Conservation (phyloP, 2,797 vertebrate genomes). For the Thamnophis elegans region DNA sequence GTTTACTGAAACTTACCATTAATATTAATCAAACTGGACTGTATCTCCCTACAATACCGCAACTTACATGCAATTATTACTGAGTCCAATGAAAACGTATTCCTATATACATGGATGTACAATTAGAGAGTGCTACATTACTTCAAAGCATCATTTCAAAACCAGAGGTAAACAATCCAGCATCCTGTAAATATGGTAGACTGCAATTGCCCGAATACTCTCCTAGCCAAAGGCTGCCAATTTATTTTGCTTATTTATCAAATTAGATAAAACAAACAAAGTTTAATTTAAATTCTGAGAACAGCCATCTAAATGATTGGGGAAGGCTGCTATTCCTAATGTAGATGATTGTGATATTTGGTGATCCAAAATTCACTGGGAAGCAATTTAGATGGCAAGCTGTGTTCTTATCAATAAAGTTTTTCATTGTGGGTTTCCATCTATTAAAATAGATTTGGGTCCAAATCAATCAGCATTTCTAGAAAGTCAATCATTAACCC, state of each 20-base stretch:
- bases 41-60: background rate
- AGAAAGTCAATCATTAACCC: background rate
- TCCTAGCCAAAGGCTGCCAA: background rate
- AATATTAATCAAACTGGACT: conserved; percentile 13
- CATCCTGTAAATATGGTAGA: background rate
- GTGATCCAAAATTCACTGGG: background rate
- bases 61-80: background rate
- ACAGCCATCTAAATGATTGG: background rate
- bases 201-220: background rate
- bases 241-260: background rate
- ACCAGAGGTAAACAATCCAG: conserved; percentile 10
- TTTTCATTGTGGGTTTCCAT: background rate
- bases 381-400: background rate
- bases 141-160: conserved; percentile 7
- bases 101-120: background rate
- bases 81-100: background rate
- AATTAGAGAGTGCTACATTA: background rate
- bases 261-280: background rate
- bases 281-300: background rate
- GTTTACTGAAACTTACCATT: background rate
- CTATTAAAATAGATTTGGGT: background rate
- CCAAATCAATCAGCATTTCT: background rate
- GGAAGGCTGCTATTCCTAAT: background rate
- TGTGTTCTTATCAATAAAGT: background rate
- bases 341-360: background rate